These are phyloP conservation scores for Harpegnathos saltator DNA, from an alignment of 1,140 invertebrate species.

Conservation along the genomic window DNA sequence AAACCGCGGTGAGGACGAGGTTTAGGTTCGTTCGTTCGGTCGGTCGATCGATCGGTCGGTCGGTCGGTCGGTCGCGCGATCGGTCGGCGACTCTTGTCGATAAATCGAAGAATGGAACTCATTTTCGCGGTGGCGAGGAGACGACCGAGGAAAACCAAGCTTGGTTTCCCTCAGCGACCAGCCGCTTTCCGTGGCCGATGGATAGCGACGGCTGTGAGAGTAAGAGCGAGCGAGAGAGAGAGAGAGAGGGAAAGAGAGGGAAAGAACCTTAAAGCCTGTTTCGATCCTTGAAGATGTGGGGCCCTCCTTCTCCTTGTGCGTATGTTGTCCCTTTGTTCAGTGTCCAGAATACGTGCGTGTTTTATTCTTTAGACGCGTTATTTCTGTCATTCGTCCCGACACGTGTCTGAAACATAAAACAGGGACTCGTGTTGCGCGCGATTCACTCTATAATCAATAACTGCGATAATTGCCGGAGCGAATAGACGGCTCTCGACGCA, in stretches of 20 bases:
- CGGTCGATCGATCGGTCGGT: slow-evolving; percentile 19
- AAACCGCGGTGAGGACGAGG: slow-evolving; percentile 25
- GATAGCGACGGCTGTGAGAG: slow-evolving; percentile 3
- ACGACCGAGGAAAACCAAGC: slow-evolving; percentile 19
- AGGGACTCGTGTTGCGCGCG: too few species aligned
- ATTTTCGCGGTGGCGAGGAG: slow-evolving; percentile 40
- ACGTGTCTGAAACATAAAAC: too few species aligned
- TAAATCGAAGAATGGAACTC: slow-evolving; percentile 58
- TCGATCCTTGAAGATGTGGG: slow-evolving; percentile 14
- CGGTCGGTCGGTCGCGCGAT: slow-evolving; percentile 27
- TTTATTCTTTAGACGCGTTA: too few species aligned
- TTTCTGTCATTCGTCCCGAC: too few species aligned
- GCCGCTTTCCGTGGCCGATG: slow-evolving; percentile 40
- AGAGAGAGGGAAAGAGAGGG: too few species aligned
- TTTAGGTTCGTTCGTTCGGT: slow-evolving; percentile 25
- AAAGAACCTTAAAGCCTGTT: slow-evolving; percentile 26
- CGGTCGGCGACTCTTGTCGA: slow-evolving; percentile 20
- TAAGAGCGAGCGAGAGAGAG: background rate
- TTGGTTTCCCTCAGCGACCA: slow-evolving; percentile 20
- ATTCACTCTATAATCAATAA: slow-evolving; percentile 2
- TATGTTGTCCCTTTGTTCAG: background rate
- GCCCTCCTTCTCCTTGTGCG: background rate
- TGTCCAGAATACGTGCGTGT: background rate
- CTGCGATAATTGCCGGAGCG: background rate
- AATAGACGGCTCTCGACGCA: too few species aligned